Base-by-base conservation (phyloP, 1,140 invertebrate species). In the Chelonus insularis region DNA sequence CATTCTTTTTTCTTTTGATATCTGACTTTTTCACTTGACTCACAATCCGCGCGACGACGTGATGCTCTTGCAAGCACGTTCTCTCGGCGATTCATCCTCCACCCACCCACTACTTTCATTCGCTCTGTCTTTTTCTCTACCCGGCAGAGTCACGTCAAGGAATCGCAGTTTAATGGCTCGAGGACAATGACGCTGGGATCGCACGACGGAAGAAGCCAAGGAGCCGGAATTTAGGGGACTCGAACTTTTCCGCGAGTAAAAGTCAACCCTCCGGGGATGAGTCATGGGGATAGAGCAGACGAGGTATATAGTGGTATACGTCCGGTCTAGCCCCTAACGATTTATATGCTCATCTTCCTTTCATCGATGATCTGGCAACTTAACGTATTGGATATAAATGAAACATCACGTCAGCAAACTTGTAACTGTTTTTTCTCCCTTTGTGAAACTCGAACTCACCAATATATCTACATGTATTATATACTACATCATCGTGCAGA, bases 161-260 rank as follows among this genome's bases (percentile, higher is more conserved):
- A 67, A 72, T 73, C 59, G 59, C 47, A 58, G 39, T 72, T 73
- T 71, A 72, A 73, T 72, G 67, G 69, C 60, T 55, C 20, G 48
- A 51, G 47, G 59, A 67, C 57, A 63, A 56, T 62, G 37, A 37
- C 58, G 47, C 12, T 32, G 56, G 50, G 50, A 58, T 43, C 12
- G n/a, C 41, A 57, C 16, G 39, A 21, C 16, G 48, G 39, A 47
- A 39, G 25, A 23, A 23, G 39, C 18, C 12, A 39, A 50, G 45
- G 45, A 56, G 20, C 34, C 50, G 45, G 60, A 62, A 62, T 29
- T 62, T 39, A 43, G 41, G 58, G 55, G 64, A 62, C 63, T 34
- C 41, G 21, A 34, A 39, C 14, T 57, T 55, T 55, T 55, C 52
- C 52, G 52, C 52, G 52, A 55, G 52, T 55, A 48, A 51, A 34